These are phyloP conservation scores for Sander lucioperca DNA, from an alignment of 2,113 vertebrate genomes.

Conservation along the genomic window DNA sequence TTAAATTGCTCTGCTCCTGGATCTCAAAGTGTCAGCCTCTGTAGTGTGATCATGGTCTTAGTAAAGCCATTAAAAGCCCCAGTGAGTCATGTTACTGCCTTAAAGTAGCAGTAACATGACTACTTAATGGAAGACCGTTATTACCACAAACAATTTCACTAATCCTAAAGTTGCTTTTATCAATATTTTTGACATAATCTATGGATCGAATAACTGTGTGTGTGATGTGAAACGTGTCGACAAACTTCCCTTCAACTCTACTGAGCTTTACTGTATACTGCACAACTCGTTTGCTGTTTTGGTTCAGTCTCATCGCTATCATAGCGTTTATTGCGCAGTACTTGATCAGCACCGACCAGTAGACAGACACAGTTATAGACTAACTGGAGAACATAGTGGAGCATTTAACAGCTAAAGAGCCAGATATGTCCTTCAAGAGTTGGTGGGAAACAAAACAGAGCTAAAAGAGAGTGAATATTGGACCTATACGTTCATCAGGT, in stretches of 20 bases:
- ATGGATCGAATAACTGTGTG: background rate
- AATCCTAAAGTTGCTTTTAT: background rate
- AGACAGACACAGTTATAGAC: no score
- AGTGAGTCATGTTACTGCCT: background rate
- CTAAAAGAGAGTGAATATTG: background rate
- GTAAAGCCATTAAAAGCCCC: constrained; percentile 5
- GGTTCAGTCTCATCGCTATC: no score
- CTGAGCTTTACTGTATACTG: background rate
- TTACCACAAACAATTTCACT: background rate
- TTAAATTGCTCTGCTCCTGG: constrained; percentile 10
- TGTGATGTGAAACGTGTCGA: background rate
- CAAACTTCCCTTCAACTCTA: background rate
- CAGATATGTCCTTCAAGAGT: background rate
- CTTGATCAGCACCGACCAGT: background rate
- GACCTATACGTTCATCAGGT: background rate
- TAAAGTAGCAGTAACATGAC: no score
- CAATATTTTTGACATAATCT: background rate
- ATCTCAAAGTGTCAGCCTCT: constrained; percentile 18
- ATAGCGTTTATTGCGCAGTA: background rate
- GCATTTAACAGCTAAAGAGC: no score
- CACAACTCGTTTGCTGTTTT: no score
- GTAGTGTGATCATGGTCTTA: constrained; percentile 3
- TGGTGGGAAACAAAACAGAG: background rate
- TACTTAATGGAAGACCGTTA: background rate
- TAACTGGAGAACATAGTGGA: no score